Conservation (phyloP, 2,888 invertebrate genomes). For the Mimumesa dahlbomi region DNA sequence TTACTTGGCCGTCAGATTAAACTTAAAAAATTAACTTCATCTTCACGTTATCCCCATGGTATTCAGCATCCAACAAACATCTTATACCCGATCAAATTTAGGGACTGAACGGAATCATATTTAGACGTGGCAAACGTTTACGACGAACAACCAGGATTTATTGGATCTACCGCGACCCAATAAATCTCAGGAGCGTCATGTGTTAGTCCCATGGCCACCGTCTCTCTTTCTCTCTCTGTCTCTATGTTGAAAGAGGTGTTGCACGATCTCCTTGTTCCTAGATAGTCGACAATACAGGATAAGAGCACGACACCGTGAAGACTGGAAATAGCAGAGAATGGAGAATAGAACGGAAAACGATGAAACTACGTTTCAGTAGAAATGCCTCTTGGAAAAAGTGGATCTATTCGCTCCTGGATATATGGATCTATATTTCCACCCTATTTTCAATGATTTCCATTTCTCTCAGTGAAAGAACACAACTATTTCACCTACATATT, state of each 20-base stretch:
- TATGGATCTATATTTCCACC: conserved; percentile 6
- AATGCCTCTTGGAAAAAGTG: background rate
- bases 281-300: conserved; percentile 22
- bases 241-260: conserved; percentile 3
- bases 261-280: conserved; percentile 16
- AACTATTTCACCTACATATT: no score
- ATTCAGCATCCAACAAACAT: no score
- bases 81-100: conserved; percentile 26
- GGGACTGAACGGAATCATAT: conserved; percentile 41
- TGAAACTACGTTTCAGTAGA: conserved; percentile 12
- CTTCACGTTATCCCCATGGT: no score
- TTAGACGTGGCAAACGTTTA: conserved; percentile 41
- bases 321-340: conserved; percentile 1
- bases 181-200: conserved; percentile 44
- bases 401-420: conserved; percentile 15
- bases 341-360: background rate
- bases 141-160: conserved; percentile 48
- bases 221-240: conserved; percentile 32
- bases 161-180: conserved; percentile 46
- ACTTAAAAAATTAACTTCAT: no score
- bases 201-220: conserved; percentile 43
- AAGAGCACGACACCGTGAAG: background rate
- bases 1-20: no score
- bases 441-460: conserved; percentile 1
- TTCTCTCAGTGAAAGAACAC: background rate